Evolutionary conservation across 2,797 vertebrate genomes (phyloP).

Genomic region (Phoeniculus purpureus): DNA sequence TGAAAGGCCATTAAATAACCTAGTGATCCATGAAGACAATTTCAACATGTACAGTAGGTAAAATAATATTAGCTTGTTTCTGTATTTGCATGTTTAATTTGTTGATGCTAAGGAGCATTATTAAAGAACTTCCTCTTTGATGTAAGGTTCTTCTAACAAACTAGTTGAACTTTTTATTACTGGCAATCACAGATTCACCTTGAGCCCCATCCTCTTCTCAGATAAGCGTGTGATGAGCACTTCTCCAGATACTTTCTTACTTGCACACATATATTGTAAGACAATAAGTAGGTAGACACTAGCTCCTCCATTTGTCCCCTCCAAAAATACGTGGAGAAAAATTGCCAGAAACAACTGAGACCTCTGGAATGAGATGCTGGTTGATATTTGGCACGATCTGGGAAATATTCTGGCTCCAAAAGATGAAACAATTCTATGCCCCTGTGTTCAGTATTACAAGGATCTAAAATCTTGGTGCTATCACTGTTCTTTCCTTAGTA

Average conservation of each 20-base stretch:
- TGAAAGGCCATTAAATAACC: slow-evolving; percentile 67
- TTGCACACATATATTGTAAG: background rate
- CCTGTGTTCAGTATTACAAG: background rate
- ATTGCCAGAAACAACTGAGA: background rate
- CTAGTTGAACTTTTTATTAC: background rate
- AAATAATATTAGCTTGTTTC: slow-evolving; percentile 48
- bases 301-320: background rate
- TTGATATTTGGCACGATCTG: background rate
- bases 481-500: background rate
- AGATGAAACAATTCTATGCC: background rate
- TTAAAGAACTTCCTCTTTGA: slow-evolving; percentile 38
- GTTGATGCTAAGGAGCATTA: slow-evolving; percentile 25
- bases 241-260: background rate
- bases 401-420: background rate
- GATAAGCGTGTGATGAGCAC: background rate
- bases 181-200: background rate
- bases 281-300: background rate
- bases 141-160: slow-evolving; percentile 9
- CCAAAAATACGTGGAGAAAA: background rate
- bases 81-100: slow-evolving; percentile 67
- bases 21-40: slow-evolving; percentile 66
- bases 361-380: background rate
- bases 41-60: slow-evolving; percentile 56
- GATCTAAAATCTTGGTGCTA: background rate
- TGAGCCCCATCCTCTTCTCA: background rate